phyloP scores from a whole-genome alignment of 2,888 invertebrate species.

The Lithophane leautieri region DNA sequence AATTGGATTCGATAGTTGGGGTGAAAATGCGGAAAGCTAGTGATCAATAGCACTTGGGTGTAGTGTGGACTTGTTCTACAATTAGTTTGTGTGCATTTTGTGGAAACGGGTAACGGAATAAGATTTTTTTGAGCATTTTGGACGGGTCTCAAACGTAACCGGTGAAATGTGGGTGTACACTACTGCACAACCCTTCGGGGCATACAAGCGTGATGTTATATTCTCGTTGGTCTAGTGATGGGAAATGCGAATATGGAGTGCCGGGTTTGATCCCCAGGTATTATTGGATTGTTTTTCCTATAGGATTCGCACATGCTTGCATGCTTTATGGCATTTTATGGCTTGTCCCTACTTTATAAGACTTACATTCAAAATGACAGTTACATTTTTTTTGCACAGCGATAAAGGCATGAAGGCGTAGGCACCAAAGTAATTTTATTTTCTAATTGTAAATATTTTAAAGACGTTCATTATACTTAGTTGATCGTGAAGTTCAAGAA shows the following conservation, averaged over 20 bases:
- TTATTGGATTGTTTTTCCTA: not conserved
- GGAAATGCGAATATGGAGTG: not conserved
- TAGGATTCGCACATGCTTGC: too few species aligned
- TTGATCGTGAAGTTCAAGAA: not conserved
- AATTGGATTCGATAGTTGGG: constrained; percentile 67
- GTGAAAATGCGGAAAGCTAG: constrained; percentile 55
- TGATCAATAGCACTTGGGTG: constrained; percentile 62
- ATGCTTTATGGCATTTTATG: too few species aligned
- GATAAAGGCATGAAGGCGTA: not conserved
- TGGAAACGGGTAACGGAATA: not conserved
- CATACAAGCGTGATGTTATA: too few species aligned
- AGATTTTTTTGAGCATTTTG: not conserved
- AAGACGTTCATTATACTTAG: not conserved
- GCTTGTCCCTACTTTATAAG: not conserved
- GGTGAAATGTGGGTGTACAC: too few species aligned
- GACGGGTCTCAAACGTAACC: not conserved
- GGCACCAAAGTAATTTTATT: not conserved
- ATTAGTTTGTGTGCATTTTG: constrained; percentile 41
- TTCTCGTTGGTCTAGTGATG: not conserved
- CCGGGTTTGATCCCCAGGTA: not conserved
- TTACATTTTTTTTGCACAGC: not conserved
- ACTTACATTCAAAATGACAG: not conserved
- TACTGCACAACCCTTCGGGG: too few species aligned
- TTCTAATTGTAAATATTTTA: not conserved
- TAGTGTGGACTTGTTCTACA: constrained; percentile 39